Evolutionary conservation across 2,888 invertebrate species (phyloP), one percentile per base, ranked within the genome.

Genomic region (Perdita meconis): DNA sequence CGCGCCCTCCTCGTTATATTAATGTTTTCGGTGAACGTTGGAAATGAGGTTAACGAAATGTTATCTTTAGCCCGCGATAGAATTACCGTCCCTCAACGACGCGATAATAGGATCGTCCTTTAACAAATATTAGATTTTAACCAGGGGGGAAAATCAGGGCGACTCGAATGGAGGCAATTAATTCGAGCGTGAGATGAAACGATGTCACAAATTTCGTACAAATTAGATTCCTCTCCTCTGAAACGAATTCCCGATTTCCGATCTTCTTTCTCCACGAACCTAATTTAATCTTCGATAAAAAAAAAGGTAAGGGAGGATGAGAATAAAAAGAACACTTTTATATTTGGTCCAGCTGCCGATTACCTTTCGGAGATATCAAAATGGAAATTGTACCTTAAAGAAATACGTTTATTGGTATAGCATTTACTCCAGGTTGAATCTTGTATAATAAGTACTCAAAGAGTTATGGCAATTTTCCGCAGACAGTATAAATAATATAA

Each of bases 121-220:
- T 73, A 38, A 73, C 66, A 74, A 74, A 64, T 72, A 74, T 74
- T 74, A 74, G 72, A 59, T 72, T 53, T 26, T 51, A 24, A 12
- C 40, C n/a, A n/a, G n/a, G n/a, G 19, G n/a, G 13, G 36, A 19
- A 56, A 63, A 51, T 50, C 69, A 38, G 36, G 38, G 26, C 26
- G 30, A 16, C 4, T 30, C 30, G n/a, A 16, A 12, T 13, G 6
- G 22, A 10, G 36, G 38, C 22, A 51, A 74, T 74, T 64, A 63
- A 74, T 64, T 63, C 36, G 51, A 22, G 12, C 44, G n/a, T 24
- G 53, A 60, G 24, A 24, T 47, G 51, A 12, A 40, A 38, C 22
- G 13, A 36, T 60, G 51, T 3, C 26, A 44, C 55, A 55, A 63
- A 69, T 69, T 63, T 40, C 19, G 12, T 55, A 51, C 47, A 26